Conservation (phyloP, 2,888 invertebrate species). For the Leptopilina myrica region DNA sequence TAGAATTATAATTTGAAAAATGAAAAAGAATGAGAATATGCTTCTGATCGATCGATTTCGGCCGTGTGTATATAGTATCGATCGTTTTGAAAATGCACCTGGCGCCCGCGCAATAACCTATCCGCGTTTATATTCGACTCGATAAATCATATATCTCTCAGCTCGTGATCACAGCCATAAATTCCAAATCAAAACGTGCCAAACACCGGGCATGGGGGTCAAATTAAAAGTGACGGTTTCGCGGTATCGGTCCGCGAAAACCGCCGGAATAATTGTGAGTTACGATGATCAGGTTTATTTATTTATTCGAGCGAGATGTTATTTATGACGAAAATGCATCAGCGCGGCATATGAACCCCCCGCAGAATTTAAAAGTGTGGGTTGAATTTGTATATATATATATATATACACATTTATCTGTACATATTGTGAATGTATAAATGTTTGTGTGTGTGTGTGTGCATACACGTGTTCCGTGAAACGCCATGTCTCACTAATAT, state of each 20-base stretch:
- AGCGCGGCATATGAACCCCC: conserved; percentile 47
- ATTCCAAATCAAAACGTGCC: conserved; percentile 73
- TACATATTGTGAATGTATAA: too few relatives aligned
- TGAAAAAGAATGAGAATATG: too few relatives aligned
- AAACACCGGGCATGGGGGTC: conserved; percentile 64
- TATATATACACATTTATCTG: neutral
- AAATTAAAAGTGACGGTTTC: conserved; percentile 75
- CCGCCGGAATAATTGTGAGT: conserved; percentile 56
- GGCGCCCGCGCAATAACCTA: conserved; percentile 54
- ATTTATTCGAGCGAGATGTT: conserved; percentile 54
- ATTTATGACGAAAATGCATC: conserved; percentile 58
- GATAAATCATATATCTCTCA: conserved; percentile 56
- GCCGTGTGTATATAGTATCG: conserved; percentile 49
- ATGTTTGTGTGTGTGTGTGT: too few relatives aligned
- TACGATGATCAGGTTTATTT: conserved; percentile 58
- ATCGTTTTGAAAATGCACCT: conserved; percentile 56
- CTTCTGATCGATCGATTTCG: conserved; percentile 50
- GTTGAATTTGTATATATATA: too few relatives aligned
- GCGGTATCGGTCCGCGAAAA: conserved; percentile 56
- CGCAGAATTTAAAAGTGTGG: conserved; percentile 38
- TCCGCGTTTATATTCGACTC: conserved; percentile 39
- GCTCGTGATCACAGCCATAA: conserved; percentile 64
- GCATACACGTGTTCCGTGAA: conserved; percentile 41
- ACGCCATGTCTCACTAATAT: conserved; percentile 50
- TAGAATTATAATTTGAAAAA: too few relatives aligned